phyloP scores from a whole-genome alignment of 2,888 invertebrate species.

The Napeogenes inachia region DNA sequence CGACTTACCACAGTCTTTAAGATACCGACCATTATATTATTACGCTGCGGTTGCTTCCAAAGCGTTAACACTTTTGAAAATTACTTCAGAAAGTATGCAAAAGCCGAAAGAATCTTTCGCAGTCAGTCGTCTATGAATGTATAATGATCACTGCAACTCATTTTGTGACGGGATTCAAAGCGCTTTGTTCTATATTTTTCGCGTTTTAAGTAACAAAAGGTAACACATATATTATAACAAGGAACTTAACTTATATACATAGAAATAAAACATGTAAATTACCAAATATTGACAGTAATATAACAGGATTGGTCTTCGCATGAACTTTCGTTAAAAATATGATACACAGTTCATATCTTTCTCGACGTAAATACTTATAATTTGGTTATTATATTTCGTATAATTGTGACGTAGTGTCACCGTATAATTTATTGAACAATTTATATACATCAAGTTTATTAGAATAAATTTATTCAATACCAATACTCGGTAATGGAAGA shows the following conservation, averaged over 20 bases:
- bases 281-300: too few relatives aligned
- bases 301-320: too few relatives aligned
- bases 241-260: slow-evolving; percentile 10
- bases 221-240: slow-evolving; percentile 13
- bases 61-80: slow-evolving; percentile 58
- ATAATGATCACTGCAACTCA: slow-evolving; percentile 60
- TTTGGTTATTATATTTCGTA: neutral
- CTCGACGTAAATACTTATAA: neutral
- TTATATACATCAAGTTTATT: slow-evolving; percentile 28
- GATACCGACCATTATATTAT: slow-evolving; percentile 64
- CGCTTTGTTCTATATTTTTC: slow-evolving; percentile 34
- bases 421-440: slow-evolving; percentile 3
- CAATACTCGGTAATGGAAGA: too few relatives aligned
- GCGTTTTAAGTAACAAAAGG: slow-evolving; percentile 28
- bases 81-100: slow-evolving; percentile 51
- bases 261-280: neutral
- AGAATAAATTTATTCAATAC: too few relatives aligned
- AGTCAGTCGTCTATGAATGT: slow-evolving; percentile 68
- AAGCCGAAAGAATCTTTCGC: slow-evolving; percentile 57
- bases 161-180: slow-evolving; percentile 34
- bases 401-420: neutral
- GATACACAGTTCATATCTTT: neutral
- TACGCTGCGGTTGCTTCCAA: slow-evolving; percentile 61
- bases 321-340: too few relatives aligned
- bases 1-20: slow-evolving; percentile 29